phyloP scores from a whole-genome alignment of 1,140 invertebrate species.

The Rhizoglyphus robini region DNA sequence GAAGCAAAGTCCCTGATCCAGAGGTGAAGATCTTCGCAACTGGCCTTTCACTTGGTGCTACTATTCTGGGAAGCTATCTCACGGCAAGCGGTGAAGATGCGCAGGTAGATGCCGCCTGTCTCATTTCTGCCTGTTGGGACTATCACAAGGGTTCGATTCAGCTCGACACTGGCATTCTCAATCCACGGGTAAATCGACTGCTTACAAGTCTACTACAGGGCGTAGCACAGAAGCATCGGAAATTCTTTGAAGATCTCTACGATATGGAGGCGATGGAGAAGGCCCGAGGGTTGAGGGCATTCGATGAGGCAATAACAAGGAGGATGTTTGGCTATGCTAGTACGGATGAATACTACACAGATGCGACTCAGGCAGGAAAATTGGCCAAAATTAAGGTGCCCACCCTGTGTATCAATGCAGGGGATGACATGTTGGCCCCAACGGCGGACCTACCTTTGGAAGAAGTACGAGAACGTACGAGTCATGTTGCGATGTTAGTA shows the following conservation, averaged over 20 bases:
- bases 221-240: background rate
- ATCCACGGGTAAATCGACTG: conserved; percentile 56
- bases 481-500: conserved; percentile 51
- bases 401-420: conserved; percentile 58
- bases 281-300: conserved; percentile 60
- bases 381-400: conserved; percentile 52
- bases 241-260: conserved; percentile 42
- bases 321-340: conserved; percentile 65
- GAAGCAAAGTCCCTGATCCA: conserved; percentile 38
- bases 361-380: conserved; percentile 57
- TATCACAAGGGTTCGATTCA: conserved; percentile 52
- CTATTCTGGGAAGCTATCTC: conserved; percentile 62
- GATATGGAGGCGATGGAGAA: conserved; percentile 33
- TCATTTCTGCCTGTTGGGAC: conserved; percentile 70
- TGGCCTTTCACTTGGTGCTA: conserved; percentile 67
- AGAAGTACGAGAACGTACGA: conserved; percentile 25
- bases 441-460: background rate
- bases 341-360: conserved; percentile 61
- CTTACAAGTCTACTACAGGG: conserved; percentile 31
- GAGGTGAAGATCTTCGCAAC: conserved; percentile 52
- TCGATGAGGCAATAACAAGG: conserved; percentile 64
- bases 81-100: conserved; percentile 45
- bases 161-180: conserved; percentile 59
- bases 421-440: conserved; percentile 46
- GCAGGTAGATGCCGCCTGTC: conserved; percentile 51